Evolutionary conservation across 2,113 vertebrate species (phyloP), one percentile per base, ranked within the genome.

Genomic region (Clinocottus analis): DNA sequence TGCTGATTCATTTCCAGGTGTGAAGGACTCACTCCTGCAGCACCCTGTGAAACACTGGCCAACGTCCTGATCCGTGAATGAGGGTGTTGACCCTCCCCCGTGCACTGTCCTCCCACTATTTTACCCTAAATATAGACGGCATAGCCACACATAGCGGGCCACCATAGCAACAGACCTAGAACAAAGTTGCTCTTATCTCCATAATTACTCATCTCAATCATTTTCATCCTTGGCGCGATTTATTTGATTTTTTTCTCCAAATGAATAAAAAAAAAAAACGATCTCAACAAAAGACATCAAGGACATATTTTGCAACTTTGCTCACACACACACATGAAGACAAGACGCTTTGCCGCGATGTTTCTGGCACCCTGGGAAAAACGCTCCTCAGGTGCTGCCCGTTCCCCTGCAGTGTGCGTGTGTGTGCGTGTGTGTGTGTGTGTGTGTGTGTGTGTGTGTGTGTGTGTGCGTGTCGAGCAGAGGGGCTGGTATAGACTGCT

Each of bases 91-190:
- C 89, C 91, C 86, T 85, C 82, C 27, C 27, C 41, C 47, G n/a
- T 56, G 67, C 77, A 58, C 90, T 89, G 87, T 85, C 85, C 90
- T 89, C 90, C 90, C 75, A 91, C 89, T 82, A 64, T 87, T 86
- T 39, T 88, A 80, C 81, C 89, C 75, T 90, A 91, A 90, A 92
- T 89, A 91, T 87, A 86, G 82, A 83, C 21, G 64, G 77, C 76
- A 83, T 68, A 62, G 74, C 56, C 68, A 81, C 80, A 79, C 74
- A 81, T 88, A 74, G 66, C 75, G 70, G 69, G 91, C 91, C 82
- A 72, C 90, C 67, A 89, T 84, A 85, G 90, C 62, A 90, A 93
- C 89, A 79, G 75, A 87, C 84, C 73, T 73, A 83, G 86, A 88
- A 85, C 71, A 84, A 84, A 90, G 80, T 89, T 87, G 37, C 66